Percentiles rank a stretch among this genome's conserved stretches.
Conservation (phyloP, 2,888 invertebrate species). For the Heliconius sara region DNA sequence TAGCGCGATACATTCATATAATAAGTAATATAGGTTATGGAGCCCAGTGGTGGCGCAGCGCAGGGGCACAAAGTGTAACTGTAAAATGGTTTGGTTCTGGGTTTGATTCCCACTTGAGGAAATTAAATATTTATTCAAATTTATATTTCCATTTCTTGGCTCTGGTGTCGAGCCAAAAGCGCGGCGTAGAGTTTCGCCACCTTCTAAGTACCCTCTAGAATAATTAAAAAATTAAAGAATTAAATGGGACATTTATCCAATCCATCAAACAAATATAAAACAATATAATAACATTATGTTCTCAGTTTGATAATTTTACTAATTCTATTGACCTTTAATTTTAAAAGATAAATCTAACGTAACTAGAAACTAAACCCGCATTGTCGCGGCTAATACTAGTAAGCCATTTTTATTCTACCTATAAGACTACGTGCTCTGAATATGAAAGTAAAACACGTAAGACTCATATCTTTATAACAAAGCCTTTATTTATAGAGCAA, state of each 20-base stretch:
- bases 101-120: too few relatives aligned
- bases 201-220: background rate
- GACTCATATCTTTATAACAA: slow-evolving; percentile 29
- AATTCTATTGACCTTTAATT: background rate
- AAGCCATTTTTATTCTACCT: slow-evolving; percentile 31
- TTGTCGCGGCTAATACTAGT: slow-evolving; percentile 29
- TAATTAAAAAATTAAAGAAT: too few relatives aligned
- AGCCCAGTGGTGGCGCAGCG: too few relatives aligned
- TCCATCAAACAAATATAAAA: background rate
- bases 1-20: background rate
- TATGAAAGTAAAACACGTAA: slow-evolving; percentile 28
- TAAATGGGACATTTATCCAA: background rate
- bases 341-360: background rate
- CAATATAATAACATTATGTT: background rate
- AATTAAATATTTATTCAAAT: too few relatives aligned
- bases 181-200: too few relatives aligned
- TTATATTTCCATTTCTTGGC: too few relatives aligned
- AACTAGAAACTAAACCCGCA: slow-evolving; percentile 24
- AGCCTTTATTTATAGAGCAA: slow-evolving; percentile 30
- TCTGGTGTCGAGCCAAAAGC: too few relatives aligned
- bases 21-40: too few relatives aligned
- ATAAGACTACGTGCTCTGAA: slow-evolving; percentile 40
- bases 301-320: background rate
- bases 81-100: too few relatives aligned
- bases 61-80: too few relatives aligned